Conservation (phyloP, 2,113 vertebrate species). For the Vulpes lagopus region DNA sequence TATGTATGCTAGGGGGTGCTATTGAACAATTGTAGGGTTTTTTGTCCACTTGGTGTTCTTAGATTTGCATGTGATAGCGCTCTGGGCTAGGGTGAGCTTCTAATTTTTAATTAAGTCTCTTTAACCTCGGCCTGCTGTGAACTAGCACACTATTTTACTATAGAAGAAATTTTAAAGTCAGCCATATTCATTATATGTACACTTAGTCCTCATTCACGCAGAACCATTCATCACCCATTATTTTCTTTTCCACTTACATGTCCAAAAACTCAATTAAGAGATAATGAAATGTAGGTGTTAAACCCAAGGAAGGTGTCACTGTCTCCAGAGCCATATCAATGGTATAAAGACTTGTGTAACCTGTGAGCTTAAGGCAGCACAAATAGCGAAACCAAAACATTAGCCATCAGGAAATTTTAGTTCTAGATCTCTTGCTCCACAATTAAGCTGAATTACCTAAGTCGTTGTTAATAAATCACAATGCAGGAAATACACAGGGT, state of each 20-base stretch:
- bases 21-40: constrained; percentile 40
- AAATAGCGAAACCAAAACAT: constrained; percentile 30
- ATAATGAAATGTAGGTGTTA: constrained; percentile 12
- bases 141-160: constrained; percentile 27
- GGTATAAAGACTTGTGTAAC: background rate
- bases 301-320: background rate
- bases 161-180: constrained; percentile 47
- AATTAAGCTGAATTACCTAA: constrained; percentile 47
- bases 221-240: constrained; percentile 5
- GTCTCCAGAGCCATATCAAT: background rate
- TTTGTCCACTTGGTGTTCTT: background rate
- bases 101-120: constrained; percentile 63
- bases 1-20: constrained; percentile 61
- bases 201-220: background rate
- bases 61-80: background rate
- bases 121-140: constrained; percentile 48
- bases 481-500: background rate
- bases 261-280: constrained; percentile 48
- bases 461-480: background rate
- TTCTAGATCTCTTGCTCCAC: background rate
- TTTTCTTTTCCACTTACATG: constrained; percentile 17
- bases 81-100: background rate
- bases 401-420: background rate
- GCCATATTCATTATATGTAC: constrained; percentile 34
- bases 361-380: background rate